Evolutionary conservation across 2,113 vertebrate genomes (phyloP).

Genomic region (Australoheros scitulus): DNA sequence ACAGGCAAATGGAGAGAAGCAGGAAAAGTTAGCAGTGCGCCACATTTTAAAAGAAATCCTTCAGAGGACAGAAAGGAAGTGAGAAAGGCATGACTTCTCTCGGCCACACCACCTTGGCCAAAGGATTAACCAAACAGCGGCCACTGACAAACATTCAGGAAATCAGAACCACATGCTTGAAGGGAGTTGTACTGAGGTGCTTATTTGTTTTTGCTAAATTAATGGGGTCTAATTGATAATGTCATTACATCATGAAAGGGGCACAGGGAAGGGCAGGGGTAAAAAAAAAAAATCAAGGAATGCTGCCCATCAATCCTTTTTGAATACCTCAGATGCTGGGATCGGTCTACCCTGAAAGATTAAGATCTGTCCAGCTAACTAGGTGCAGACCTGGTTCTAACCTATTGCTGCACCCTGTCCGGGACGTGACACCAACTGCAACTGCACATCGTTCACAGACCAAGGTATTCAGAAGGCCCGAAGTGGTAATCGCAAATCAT

Average conservation of each 20-base stretch:
- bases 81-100: slow-evolving; percentile 73
- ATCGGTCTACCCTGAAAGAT: slow-evolving; percentile 61
- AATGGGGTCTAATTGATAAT: slow-evolving; percentile 85
- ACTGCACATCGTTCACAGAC: slow-evolving; percentile 32
- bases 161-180: slow-evolving; percentile 83
- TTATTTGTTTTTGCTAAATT: slow-evolving; percentile 86
- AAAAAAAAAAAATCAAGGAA: slow-evolving; percentile 73
- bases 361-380: slow-evolving; percentile 74
- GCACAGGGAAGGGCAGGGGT: slow-evolving; percentile 64
- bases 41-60: slow-evolving; percentile 30
- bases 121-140: slow-evolving; percentile 78
- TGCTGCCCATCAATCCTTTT: slow-evolving; percentile 79
- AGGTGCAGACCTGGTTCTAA: slow-evolving; percentile 72
- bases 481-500: slow-evolving; percentile 22
- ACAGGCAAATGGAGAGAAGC: neutral
- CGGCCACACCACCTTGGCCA: slow-evolving; percentile 71
- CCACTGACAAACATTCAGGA: slow-evolving; percentile 80
- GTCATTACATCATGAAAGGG: slow-evolving; percentile 79
- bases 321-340: slow-evolving; percentile 73
- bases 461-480: slow-evolving; percentile 12
- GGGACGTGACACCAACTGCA: slow-evolving; percentile 22
- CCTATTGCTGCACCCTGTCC: slow-evolving; percentile 23
- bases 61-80: slow-evolving; percentile 46
- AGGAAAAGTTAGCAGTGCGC: neutral
- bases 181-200: slow-evolving; percentile 68